Percentiles rank a stretch among this genome's conserved stretches.
Conservation (phyloP, 2,113 vertebrate species). For the Brienomyrus brachyistius region DNA sequence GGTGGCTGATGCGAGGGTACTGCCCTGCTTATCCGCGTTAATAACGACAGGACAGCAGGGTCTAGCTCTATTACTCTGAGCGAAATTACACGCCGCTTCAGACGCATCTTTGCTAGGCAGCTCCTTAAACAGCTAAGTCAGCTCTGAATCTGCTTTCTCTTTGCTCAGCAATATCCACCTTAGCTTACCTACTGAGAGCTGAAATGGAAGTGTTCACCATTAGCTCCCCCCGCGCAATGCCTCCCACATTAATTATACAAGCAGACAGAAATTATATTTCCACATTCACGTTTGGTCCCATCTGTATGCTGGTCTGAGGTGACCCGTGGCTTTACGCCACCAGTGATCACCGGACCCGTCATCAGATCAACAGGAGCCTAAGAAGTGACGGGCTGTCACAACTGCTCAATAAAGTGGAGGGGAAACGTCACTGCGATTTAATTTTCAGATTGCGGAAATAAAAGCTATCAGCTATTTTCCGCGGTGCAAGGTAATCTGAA, state of each 20-base stretch:
- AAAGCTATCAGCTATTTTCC: neutral
- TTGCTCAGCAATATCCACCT: neutral
- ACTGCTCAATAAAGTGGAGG: neutral
- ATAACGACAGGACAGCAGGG: neutral
- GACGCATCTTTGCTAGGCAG: neutral
- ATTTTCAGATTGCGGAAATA: neutral
- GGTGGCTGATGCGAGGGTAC: neutral
- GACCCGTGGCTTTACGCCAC: neutral
- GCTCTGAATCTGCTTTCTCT: neutral
- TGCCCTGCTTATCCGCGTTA: neutral
- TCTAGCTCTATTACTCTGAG: neutral
- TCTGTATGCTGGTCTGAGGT: neutral
- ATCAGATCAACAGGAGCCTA: neutral
- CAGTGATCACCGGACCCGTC: neutral
- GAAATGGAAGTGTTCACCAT: neutral
- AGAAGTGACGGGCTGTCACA: neutral
- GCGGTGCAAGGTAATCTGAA: neutral
- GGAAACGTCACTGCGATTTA: neutral
- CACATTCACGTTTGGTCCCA: neutral
- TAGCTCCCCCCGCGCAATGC: neutral
- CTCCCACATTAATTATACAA: slow-evolving; percentile 3
- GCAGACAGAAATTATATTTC: neutral
- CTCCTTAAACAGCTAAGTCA: neutral
- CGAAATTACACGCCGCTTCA: neutral
- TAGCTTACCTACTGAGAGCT: neutral